A percentile compares a stretch with the other conserved stretches of the same genome.
These are phyloP conservation scores for Girardinichthys multiradiatus DNA, from an alignment of 2,113 vertebrate species.

Conservation along the genomic window DNA sequence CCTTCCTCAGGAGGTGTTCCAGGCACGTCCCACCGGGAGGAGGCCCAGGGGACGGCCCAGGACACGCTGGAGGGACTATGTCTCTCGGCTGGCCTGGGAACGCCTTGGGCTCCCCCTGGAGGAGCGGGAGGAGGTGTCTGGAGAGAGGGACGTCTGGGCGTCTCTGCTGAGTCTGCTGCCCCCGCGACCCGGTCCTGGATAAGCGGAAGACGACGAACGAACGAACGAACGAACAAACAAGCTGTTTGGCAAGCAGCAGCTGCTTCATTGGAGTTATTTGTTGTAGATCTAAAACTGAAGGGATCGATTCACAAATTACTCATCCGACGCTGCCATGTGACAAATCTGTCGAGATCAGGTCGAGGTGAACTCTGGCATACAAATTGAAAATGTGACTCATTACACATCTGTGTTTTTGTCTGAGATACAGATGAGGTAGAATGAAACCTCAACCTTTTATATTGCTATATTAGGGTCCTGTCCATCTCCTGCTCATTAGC, in stretches of 20 bases:
- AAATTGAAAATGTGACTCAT: constrained; percentile 42
- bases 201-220: too few relatives aligned
- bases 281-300: constrained; percentile 26
- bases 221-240: too few relatives aligned
- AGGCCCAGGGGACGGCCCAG: too few relatives aligned
- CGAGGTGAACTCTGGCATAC: constrained; percentile 31
- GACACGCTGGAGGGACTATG: too few relatives aligned
- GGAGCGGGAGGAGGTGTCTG: too few relatives aligned
- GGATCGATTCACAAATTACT: constrained; percentile 37
- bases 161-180: too few relatives aligned
- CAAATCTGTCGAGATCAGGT: constrained; percentile 35
- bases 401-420: constrained; percentile 24
- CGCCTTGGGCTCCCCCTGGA: too few relatives aligned
- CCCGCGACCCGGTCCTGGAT: too few relatives aligned
- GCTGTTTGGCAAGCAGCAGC: constrained; percentile 30
- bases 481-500: constrained; percentile 35
- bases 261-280: constrained; percentile 34
- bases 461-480: constrained; percentile 35
- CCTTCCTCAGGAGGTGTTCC: too few relatives aligned
- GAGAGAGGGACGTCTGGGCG: too few relatives aligned
- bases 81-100: too few relatives aligned
- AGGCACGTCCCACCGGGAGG: too few relatives aligned
- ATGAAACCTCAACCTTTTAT: constrained; percentile 49
- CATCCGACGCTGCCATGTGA: constrained; percentile 11
- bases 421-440: neutral